These are phyloP conservation scores for Pseudopipra pipra DNA, from an alignment of 2,113 vertebrate species.

Conservation along the genomic window DNA sequence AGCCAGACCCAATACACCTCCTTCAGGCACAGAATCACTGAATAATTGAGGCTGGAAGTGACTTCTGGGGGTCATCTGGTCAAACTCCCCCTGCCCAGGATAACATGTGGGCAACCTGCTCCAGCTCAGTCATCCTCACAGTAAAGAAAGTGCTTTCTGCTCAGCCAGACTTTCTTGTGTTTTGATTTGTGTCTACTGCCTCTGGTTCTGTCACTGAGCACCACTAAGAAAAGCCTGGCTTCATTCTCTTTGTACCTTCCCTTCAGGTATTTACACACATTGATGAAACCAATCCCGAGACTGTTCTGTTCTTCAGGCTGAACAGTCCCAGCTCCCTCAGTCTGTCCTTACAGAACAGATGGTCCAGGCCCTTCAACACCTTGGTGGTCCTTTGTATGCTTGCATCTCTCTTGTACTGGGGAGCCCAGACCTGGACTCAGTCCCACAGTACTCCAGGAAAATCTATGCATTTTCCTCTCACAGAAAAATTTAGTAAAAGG, in stretches of 20 bases:
- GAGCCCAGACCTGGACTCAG: not conserved
- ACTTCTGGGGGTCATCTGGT: not conserved
- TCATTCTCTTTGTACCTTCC: not conserved
- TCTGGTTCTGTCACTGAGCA: not conserved
- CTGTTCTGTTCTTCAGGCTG: not conserved
- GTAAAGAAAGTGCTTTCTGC: not conserved
- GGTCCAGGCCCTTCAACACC: not conserved
- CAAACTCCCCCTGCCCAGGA: not conserved
- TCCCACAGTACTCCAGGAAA: not conserved
- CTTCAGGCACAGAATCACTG: not conserved
- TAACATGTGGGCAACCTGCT: not conserved
- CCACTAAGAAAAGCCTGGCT: not conserved
- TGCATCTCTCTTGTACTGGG: not conserved
- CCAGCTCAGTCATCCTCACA: not conserved
- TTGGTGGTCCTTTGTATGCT: not conserved
- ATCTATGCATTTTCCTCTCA: not conserved
- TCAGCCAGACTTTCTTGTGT: not conserved
- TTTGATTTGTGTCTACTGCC: not conserved
- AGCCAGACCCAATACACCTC: too few relatives aligned
- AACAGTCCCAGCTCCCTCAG: not conserved
- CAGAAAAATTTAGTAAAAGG: not conserved
- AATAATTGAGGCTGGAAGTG: not conserved
- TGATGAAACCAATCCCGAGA: not conserved
- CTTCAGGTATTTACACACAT: not conserved
- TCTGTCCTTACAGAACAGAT: not conserved